These are phyloP conservation scores for Drosophila kohkoa DNA, from an alignment of 1,140 invertebrate species.

Conservation along the genomic window DNA sequence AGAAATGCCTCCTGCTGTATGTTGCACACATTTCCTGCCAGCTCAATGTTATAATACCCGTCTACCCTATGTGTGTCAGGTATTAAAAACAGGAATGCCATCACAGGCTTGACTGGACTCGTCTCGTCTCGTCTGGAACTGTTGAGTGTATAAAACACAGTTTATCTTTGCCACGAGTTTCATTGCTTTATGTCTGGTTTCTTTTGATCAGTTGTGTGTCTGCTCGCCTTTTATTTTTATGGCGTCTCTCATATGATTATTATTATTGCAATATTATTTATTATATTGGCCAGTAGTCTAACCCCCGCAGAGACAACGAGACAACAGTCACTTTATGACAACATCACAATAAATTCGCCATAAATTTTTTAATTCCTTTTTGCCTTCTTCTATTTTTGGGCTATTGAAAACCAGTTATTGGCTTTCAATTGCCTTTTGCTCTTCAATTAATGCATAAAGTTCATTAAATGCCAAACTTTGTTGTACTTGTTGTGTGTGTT, in stretches of 20 bases:
- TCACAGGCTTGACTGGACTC: neutral
- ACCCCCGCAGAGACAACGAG: neutral
- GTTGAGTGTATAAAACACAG: slow-evolving; percentile 18
- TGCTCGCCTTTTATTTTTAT: slow-evolving; percentile 51
- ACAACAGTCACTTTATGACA: slow-evolving; percentile 43
- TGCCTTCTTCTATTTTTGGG: slow-evolving; percentile 16
- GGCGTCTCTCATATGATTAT: slow-evolving; percentile 20
- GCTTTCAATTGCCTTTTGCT: slow-evolving; percentile 37
- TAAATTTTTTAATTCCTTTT: slow-evolving; percentile 62
- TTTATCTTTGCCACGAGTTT: slow-evolving; percentile 23
- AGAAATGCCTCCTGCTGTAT: too few relatives aligned
- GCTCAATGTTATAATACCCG: too few relatives aligned
- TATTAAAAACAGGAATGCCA: too few relatives aligned
- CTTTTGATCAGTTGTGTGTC: slow-evolving; percentile 21
- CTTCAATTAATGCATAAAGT: slow-evolving; percentile 50
- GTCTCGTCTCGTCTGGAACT: neutral
- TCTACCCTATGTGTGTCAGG: too few relatives aligned
- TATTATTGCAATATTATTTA: slow-evolving; percentile 72
- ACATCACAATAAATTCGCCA: slow-evolving; percentile 70
- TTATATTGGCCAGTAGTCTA: slow-evolving; percentile 35
- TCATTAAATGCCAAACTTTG: slow-evolving; percentile 67
- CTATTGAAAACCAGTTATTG: slow-evolving; percentile 58
- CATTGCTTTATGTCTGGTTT: slow-evolving; percentile 6
- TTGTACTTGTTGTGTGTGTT: slow-evolving; percentile 1
- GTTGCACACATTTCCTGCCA: too few relatives aligned